Percentiles rank a stretch among this genome's conserved stretches.
phyloP scores from a whole-genome alignment of 2,797 vertebrate species.

The Oreonectes daqikongensis region DNA sequence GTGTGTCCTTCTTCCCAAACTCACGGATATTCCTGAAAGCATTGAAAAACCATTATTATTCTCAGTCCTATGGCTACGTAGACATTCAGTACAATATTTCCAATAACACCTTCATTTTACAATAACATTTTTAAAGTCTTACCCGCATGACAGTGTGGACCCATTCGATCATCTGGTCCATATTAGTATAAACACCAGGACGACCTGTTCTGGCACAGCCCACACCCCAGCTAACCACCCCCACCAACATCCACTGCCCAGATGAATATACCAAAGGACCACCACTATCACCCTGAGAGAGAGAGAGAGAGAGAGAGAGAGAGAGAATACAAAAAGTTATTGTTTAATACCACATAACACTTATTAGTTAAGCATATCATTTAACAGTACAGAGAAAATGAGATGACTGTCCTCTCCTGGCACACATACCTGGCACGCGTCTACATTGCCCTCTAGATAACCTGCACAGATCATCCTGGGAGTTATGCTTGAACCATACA shows the following conservation, averaged over 20 bases:
- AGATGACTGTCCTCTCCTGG: background rate
- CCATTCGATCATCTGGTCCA: constrained; percentile 85
- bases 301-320: constrained; percentile 16
- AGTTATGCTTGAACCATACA: constrained; percentile 78
- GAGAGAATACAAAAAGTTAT: background rate
- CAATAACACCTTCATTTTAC: no score
- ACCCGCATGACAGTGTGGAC: constrained; percentile 82
- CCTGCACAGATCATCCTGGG: constrained; percentile 89
- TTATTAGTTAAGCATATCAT: background rate
- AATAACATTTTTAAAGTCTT: constrained; percentile 41
- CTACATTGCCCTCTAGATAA: constrained; percentile 74
- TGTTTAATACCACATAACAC: background rate
- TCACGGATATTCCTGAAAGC: constrained; percentile 23
- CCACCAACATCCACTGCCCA: constrained; percentile 75
- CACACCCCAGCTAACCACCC: constrained; percentile 92
- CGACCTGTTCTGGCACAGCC: constrained; percentile 81
- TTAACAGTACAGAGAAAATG: background rate
- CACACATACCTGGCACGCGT: constrained; percentile 88
- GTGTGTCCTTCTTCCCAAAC: background rate
- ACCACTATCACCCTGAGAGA: constrained; percentile 88
- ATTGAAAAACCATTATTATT: background rate
- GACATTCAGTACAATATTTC: background rate
- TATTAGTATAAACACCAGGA: constrained; percentile 85
- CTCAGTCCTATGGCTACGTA: background rate
- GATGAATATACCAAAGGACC: constrained; percentile 83